Evolutionary conservation across 1,140 invertebrate genomes (phyloP), one percentile per base, ranked within the genome.

Genomic region (Drosophila melanica): DNA sequence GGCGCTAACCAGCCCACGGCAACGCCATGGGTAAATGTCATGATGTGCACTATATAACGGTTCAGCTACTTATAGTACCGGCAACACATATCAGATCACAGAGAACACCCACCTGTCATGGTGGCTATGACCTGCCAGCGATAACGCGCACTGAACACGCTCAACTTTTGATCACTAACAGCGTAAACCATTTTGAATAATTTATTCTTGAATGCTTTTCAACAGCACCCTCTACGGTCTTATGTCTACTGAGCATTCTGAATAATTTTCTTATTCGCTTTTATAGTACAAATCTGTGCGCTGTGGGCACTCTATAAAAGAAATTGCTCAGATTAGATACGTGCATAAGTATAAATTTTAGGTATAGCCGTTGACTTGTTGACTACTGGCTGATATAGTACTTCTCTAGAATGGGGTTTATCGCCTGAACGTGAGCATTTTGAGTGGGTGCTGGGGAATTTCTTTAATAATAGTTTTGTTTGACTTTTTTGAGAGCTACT

Each of bases 71-170:
- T 37, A 9, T 10, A 39, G 10, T 35, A 16, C 1, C 1, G n/a
- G 0, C 1, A 30, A 8, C 11, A 42, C 20, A 18, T 8, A 16
- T 3, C n/a, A 14, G 62, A 12, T 37, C n/a, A n/a, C 33, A 33
- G 7, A 0, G 11, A 39, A 14, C n/a, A 79, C 84, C 59, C 50
- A 89, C 84, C 84, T 63, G 80, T 75, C 77, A 89, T 77, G 14
- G 84, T 89, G 63, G 84, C 79, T 54, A 89, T 77, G 20, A 84
- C 12, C 47, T 89, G 84, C 80, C 80, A 90, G 20, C 84, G 85
- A 50, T 64, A 89, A 5, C 86, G 72, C 39, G 64, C 67, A 70
- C 66, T 90, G n/a, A 90, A 79, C 41, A 90, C 14, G 37, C 57
- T 81, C 27, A 64, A 16, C 57, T 82, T 77, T 16, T 81, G 11